These are phyloP conservation scores for Uria aalge DNA, from an alignment of 2,113 vertebrate species.

Conservation along the genomic window DNA sequence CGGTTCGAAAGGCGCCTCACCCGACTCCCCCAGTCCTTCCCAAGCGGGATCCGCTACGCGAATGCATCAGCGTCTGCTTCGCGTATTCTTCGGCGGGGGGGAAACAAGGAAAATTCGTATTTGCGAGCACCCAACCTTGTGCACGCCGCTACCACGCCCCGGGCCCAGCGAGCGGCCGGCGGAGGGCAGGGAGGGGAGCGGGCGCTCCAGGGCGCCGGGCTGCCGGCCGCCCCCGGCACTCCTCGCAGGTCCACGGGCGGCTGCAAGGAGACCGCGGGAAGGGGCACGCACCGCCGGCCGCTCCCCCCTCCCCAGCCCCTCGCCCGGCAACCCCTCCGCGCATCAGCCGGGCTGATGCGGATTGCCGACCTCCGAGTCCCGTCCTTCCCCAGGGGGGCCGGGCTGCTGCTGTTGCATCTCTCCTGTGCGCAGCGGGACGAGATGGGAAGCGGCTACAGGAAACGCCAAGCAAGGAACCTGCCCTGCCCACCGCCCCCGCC, in stretches of 20 bases:
- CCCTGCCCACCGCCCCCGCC: neutral
- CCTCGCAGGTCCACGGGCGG: neutral
- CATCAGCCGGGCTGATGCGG: neutral
- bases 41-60: neutral
- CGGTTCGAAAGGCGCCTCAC: neutral
- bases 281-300: neutral
- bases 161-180: neutral
- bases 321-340: neutral
- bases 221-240: neutral
- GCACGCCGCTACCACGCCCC: neutral
- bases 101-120: accelerated
- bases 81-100: too few relatives aligned
- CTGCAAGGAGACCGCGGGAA: neutral
- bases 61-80: neutral
- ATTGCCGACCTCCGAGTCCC: neutral
- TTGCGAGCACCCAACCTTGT: neutral
- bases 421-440: neutral
- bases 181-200: neutral
- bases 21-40: neutral
- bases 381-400: neutral
- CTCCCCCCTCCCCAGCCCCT: neutral
- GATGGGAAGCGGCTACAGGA: neutral
- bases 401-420: neutral
- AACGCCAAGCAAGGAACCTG: neutral
- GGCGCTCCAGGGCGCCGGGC: neutral